Evolutionary conservation across 2,113 vertebrate species (phyloP), one percentile per base, ranked within the genome.

Genomic region (Actenoides lindsayi): DNA sequence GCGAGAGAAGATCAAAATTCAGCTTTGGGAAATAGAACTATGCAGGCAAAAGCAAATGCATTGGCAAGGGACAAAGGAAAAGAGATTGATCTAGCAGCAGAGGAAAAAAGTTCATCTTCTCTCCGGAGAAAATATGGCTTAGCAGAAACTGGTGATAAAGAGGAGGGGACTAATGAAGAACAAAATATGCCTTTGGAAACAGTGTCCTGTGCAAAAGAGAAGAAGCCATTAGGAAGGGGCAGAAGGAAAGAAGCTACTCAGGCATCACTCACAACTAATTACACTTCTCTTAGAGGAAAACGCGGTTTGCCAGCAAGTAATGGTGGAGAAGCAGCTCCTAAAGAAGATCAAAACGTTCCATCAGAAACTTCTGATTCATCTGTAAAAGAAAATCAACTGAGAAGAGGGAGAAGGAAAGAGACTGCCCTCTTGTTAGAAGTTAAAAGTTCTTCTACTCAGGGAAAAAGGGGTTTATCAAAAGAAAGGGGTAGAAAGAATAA

Each of bases 191-290:
- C 85, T 71, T 80, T 87, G 64, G 95, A 93, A 83, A 28, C 51
- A 1, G 62, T 19, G 83, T 35, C 87, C 73, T 85, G 50, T 80
- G 56, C 31, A 13, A 5, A 93, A 76, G 75, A 76, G 78, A 89
- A 77, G 25, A 89, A 77, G 25, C 56, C 80, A 7, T 21, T 56
- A 54, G 65, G 78, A 73, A 95, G 87, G 82, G 70, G 84, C 62
- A 96, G 89, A 23, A 93, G 91, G 84, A 93, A 46, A 25, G 77
- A 15, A 73, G 11, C 89, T 89, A 79, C 73, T 80, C 37, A 48
- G 62, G 48, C 33, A 31, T 76, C 82, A 13, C 48, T 16, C 9
- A 10, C 59, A 51, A 3, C 15, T 30, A 54, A 4, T 33, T 27
- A 27, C 5, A 5, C 46, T 71, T 75, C 80, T 42, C 84, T 62